Evolutionary conservation across 92 coral and sea anemone genomes (phyloP), one percentile per base, ranked within the genome.

Genomic region (Micromussa lordhowensis): DNA sequence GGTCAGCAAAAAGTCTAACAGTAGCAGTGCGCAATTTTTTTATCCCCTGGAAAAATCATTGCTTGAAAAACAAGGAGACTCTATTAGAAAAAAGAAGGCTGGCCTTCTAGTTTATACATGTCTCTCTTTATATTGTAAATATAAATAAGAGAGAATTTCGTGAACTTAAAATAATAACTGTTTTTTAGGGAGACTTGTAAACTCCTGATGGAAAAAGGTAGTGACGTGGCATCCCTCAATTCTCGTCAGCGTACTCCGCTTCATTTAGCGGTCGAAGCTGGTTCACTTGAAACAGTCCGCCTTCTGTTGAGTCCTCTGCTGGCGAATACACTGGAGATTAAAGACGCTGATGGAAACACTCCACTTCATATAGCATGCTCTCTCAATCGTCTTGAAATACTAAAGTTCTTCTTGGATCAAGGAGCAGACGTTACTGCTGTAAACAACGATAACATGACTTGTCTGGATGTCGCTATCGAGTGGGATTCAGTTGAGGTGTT

Each of bases 391-490:
- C 79, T 87, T 21, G 87, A 90, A 30, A 81, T 95, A 31, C 84
- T 95, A 15, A 82, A 87, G 83, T 82, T 83, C 35, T 71, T 95
- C 18, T 84, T 95, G 29, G 98, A 95, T 64, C 71, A 84, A 40
- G 91, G 96, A 28, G 98, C 96, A 58, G 88, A 93, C 35, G 85
- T 92, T 44, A 51, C 95, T 9, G 88, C 90, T 15, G 83, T 88
- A 19, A 95, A 95, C 77, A 83, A 75, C 35, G 70, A 75, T 12
- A 29, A 86, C 40, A 70, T 75, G 92, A 95, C 94, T 38, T 91
- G 96, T 68, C 84, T 95, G 81, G 98, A 95, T 74, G 81, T 86
- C 54, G 98, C 98, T 53, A 90, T 95, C 9, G 96, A 95, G 36
- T 86, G 89, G 91, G 91, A 87, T 24, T 82, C 93, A 35, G 74